These are phyloP conservation scores for Hirtodrosophila confusa DNA, from an alignment of 2,888 invertebrate species.

Conservation along the genomic window DNA sequence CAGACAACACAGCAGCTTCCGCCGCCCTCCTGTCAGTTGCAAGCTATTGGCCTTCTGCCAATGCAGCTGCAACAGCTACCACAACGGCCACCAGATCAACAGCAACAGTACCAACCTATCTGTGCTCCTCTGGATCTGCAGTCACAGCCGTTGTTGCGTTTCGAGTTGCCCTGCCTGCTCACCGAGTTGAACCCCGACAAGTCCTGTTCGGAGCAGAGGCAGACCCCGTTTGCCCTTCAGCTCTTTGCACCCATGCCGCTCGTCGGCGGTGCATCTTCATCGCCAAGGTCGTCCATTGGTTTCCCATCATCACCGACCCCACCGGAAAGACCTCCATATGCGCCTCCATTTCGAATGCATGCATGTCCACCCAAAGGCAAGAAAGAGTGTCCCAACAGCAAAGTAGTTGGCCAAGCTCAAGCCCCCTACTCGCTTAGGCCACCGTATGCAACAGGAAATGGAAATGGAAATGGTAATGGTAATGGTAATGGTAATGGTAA, in stretches of 20 bases:
- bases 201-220: background rate
- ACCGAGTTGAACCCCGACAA: slow-evolving; percentile 18
- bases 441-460: slow-evolving; percentile 11
- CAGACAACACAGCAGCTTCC: background rate
- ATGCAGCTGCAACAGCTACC: background rate
- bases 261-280: background rate
- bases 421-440: slow-evolving; percentile 3
- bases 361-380: slow-evolving; percentile 1
- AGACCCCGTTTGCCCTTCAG: slow-evolving; percentile 35
- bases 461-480: slow-evolving; percentile 7
- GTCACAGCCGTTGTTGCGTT: slow-evolving; percentile 13
- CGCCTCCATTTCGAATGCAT: background rate
- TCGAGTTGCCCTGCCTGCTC: slow-evolving; percentile 29
- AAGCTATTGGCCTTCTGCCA: slow-evolving; percentile 15
- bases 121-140: background rate
- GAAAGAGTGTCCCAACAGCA: background rate
- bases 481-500: slow-evolving; percentile 3
- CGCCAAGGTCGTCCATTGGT: background rate
- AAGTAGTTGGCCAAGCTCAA: slow-evolving; percentile 3
- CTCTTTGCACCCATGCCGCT: slow-evolving; percentile 23
- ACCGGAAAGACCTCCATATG: background rate
- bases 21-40: slow-evolving; percentile 10
- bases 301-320: background rate
- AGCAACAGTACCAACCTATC: slow-evolving; percentile 8
- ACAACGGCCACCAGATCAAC: background rate